A percentile compares a stretch with the other conserved stretches of the same genome.
These are phyloP conservation scores for Pseudolaguvia tuberculata DNA, from an alignment of 2,113 vertebrate genomes.

Conservation along the genomic window DNA sequence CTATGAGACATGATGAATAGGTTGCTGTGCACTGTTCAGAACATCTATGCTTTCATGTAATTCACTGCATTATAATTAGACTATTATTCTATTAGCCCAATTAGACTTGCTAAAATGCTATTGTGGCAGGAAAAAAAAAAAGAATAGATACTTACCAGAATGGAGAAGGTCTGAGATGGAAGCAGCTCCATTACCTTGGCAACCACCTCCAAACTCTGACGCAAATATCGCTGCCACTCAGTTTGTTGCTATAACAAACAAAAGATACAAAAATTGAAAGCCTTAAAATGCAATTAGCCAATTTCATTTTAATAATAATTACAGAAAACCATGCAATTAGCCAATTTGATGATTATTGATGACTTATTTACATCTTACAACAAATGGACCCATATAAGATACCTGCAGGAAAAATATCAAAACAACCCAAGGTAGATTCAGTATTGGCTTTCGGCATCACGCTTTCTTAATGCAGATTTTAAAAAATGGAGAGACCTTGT, in stretches of 20 bases:
- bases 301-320: too few species aligned
- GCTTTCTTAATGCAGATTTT: too few species aligned
- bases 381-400: too few species aligned
- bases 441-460: too few species aligned
- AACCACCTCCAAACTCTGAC: slow-evolving; percentile 97
- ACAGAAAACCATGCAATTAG: neutral
- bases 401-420: too few species aligned
- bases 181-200: slow-evolving; percentile 98
- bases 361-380: too few species aligned
- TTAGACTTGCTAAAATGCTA: slow-evolving; percentile 9
- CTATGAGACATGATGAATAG: slow-evolving; percentile 74
- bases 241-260: slow-evolving; percentile 85
- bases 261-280: slow-evolving; percentile 42
- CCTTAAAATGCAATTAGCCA: neutral
- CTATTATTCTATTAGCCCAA: neutral
- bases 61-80: slow-evolving; percentile 1
- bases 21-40: slow-evolving; percentile 49
- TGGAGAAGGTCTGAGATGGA: slow-evolving; percentile 92
- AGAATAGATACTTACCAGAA: slow-evolving; percentile 75
- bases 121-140: neutral
- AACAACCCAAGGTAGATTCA: too few species aligned
- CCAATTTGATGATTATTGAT: too few species aligned
- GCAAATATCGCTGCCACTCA: slow-evolving; percentile 96
- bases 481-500: too few species aligned
- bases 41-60: neutral